Evolutionary conservation across 2,888 invertebrate genomes (phyloP).

Genomic region (Parelbella ahira): DNA sequence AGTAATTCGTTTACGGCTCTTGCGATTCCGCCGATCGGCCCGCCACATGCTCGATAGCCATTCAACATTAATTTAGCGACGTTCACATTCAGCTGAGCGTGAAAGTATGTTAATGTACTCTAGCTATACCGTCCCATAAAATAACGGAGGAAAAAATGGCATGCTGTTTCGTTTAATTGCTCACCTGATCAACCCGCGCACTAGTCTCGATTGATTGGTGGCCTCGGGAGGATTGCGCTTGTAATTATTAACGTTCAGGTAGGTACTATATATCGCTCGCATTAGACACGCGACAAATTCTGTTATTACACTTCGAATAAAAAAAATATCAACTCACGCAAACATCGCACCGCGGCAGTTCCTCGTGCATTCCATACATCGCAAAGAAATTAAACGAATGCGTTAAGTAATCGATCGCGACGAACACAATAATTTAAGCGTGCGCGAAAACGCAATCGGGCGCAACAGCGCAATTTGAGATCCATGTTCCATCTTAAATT

Average conservation of each 20-base stretch:
- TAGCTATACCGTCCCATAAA: conserved; percentile 42
- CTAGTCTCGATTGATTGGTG: conserved; percentile 33
- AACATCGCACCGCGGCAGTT: conserved; percentile 49
- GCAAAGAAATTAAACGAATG: conserved; percentile 54
- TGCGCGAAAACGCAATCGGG: conserved; percentile 60
- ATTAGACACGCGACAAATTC: too few species aligned
- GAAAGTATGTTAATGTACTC: conserved; percentile 56
- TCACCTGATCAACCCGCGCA: conserved; percentile 39
- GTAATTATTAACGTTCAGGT: too few species aligned
- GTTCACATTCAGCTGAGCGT: conserved; percentile 51
- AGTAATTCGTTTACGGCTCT: conserved; percentile 49
- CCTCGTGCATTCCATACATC: conserved; percentile 55
- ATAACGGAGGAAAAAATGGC: conserved; percentile 45
- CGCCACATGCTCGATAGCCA: conserved; percentile 12
- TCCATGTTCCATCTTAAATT: conserved; percentile 73
- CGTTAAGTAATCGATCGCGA: conserved; percentile 54
- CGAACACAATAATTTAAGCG: conserved; percentile 62
- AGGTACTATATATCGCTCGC: too few species aligned
- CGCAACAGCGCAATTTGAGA: conserved; percentile 69
- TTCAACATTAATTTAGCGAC: conserved; percentile 57
- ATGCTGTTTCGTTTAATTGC: conserved; percentile 45
- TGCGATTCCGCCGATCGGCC: conserved; percentile 45
- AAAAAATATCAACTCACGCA: conserved; percentile 54
- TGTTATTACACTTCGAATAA: too few species aligned
- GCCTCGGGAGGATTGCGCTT: background rate